Conservation (phyloP, 2,113 vertebrate species). For the Poicephalus meyeri region DNA sequence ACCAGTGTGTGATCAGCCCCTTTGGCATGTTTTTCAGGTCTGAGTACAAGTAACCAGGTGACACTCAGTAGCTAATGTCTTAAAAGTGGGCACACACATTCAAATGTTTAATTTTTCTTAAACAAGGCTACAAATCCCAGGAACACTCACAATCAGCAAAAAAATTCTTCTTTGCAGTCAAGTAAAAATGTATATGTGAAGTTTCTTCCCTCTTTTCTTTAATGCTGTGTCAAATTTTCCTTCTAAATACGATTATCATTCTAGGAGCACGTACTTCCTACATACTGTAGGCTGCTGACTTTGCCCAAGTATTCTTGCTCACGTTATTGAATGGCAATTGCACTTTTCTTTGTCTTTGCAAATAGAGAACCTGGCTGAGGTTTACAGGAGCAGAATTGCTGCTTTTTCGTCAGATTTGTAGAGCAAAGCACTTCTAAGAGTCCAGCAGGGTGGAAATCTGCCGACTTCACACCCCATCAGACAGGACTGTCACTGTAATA, state of each 20-base stretch:
- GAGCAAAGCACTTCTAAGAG: background rate
- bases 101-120: background rate
- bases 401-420: background rate
- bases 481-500: background rate
- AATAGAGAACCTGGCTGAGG: background rate
- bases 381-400: background rate
- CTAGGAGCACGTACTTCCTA: background rate
- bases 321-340: background rate
- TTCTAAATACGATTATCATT: background rate
- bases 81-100: background rate
- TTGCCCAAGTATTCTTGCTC: background rate
- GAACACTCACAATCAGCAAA: background rate
- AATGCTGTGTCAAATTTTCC: background rate
- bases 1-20: background rate
- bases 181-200: accelerated
- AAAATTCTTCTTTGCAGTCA: background rate
- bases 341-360: background rate
- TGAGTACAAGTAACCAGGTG: background rate
- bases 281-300: background rate
- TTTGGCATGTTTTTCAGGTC: background rate
- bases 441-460: background rate
- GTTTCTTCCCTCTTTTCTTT: background rate
- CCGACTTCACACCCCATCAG: conserved; percentile 1
- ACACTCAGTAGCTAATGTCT: background rate
- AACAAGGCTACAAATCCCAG: background rate